Conservation (phyloP, 2,797 vertebrate species). For the Oryzias sinensis region DNA sequence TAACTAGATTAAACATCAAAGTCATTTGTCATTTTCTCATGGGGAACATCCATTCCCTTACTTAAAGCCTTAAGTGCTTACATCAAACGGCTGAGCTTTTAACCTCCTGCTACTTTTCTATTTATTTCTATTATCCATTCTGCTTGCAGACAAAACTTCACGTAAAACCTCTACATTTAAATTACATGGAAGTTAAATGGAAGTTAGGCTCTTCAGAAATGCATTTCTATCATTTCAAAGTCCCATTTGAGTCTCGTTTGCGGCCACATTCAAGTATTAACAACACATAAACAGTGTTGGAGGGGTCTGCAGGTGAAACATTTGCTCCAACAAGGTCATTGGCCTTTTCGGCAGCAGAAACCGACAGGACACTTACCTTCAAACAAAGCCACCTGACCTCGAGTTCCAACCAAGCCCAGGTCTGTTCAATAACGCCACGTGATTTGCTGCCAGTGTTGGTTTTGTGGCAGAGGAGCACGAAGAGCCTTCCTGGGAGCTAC, state of each 20-base stretch:
- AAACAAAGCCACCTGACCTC: constrained; percentile 52
- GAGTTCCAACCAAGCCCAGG: constrained; percentile 31
- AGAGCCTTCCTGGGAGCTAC: not conserved
- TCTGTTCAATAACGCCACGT: constrained; percentile 40
- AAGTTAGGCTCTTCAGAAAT: too few species aligned
- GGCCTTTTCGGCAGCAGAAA: constrained; percentile 56
- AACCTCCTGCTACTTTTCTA: too few species aligned
- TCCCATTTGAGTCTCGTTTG: not conserved
- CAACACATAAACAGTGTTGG: not conserved
- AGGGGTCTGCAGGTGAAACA: constrained; percentile 18
- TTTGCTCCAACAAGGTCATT: constrained; percentile 64
- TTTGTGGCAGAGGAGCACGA: not conserved
- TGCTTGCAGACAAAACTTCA: too few species aligned
- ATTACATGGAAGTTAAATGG: too few species aligned
- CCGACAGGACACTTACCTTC: constrained; percentile 76
- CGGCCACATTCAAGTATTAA: not conserved
- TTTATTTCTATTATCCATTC: too few species aligned
- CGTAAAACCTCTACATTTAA: too few species aligned
- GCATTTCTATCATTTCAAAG: not conserved
- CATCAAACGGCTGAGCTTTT: too few species aligned
- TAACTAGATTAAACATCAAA: not conserved
- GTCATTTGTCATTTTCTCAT: too few species aligned
- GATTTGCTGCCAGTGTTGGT: not conserved
- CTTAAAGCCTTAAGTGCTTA: too few species aligned
- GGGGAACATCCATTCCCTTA: too few species aligned